Base-by-base conservation (phyloP, 2,888 invertebrate species). In the Alentia gelatinosa region DNA sequence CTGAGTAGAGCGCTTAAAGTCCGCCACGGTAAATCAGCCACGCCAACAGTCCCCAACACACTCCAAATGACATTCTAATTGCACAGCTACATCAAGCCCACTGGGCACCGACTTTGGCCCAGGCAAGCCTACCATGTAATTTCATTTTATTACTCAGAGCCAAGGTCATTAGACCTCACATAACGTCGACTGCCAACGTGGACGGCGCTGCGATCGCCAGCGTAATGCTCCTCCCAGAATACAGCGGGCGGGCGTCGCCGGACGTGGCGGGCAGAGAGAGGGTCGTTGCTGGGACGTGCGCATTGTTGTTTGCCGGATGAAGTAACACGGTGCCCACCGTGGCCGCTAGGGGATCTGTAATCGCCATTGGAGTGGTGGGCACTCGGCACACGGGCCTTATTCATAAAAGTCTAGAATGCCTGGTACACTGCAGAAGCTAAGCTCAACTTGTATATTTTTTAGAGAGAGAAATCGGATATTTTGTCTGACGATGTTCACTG, bases 131-230 rank as follows among this genome's bases (percentile, higher is more conserved):
- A 19, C 33, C 86, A 30, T 86, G 86, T 86, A 47, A 86, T 86
- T 86, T 86, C 86, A 50, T 86, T 86, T 86, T 86, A 86, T 86
- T 86, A 50, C 86, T 42, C 50, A 12, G 37, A 1, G 15, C 86
- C 50, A 86, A 86, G 86, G 86, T 86, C 86, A 86, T 86, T 86
- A 86, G 86, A 86, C 86, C 47, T 86, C 86, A 47, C 47, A 47
- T 86, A 50, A 86, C 26, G 42, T 86, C 83, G 39, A 83, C 39
- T 83, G 83, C 83, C 30, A 47, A 42, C 33, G 47, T 9, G 26
- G 5, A 23, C 4, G 86, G 47, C 50, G 30, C 86, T 86, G 83
- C 35, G 68, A 35, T 79, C 39, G 39, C 35, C 37, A 35, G 12
- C 9, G 74, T 74, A 74, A 74, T 74, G 74, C 74, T 33, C 7